These are phyloP conservation scores for Drosophila repleta DNA, from an alignment of 1,140 invertebrate species.

Conservation along the genomic window DNA sequence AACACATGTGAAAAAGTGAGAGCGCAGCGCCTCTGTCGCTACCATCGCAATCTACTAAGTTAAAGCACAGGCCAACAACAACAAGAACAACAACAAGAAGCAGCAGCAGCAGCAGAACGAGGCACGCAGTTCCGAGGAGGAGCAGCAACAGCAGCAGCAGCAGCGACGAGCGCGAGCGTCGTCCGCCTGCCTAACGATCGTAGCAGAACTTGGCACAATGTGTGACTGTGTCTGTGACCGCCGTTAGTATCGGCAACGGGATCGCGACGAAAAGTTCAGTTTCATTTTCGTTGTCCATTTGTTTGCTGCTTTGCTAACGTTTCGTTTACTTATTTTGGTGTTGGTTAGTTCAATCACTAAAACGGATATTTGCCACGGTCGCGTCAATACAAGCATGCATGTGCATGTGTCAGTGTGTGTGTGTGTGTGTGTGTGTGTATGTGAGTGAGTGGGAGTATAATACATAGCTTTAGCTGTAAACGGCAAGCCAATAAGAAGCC, in stretches of 20 bases:
- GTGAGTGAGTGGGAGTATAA: background rate
- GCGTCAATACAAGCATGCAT: constrained; percentile 3
- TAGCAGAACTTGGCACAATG: constrained; percentile 62
- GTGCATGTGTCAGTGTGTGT: background rate
- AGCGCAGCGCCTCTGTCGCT: constrained; percentile 27
- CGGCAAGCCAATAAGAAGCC: constrained; percentile 42
- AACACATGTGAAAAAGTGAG: constrained; percentile 67
- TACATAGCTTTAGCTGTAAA: constrained; percentile 5
- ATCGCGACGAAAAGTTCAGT: constrained; percentile 78
- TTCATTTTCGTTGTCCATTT: constrained; percentile 68
- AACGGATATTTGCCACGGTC: constrained; percentile 40
- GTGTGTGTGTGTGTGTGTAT: background rate
- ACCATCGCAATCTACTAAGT: constrained; percentile 76
- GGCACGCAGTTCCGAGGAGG: constrained; percentile 47
- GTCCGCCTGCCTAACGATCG: constrained; percentile 72
- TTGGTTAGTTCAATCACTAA: constrained; percentile 20
- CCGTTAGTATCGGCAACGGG: constrained; percentile 80
- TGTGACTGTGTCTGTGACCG: constrained; percentile 57
- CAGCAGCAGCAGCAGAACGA: constrained; percentile 11
- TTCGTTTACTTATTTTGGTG: constrained; percentile 20
- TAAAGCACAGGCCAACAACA: constrained; percentile 60
- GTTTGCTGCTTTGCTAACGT: constrained; percentile 21
- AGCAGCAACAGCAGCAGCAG: constrained; percentile 22
- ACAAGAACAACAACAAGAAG: constrained; percentile 12
- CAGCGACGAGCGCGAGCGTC: constrained; percentile 36